Evolutionary conservation across 2,888 invertebrate species (phyloP), one percentile per base, ranked within the genome.

Genomic region (Dryadula phaetusa): DNA sequence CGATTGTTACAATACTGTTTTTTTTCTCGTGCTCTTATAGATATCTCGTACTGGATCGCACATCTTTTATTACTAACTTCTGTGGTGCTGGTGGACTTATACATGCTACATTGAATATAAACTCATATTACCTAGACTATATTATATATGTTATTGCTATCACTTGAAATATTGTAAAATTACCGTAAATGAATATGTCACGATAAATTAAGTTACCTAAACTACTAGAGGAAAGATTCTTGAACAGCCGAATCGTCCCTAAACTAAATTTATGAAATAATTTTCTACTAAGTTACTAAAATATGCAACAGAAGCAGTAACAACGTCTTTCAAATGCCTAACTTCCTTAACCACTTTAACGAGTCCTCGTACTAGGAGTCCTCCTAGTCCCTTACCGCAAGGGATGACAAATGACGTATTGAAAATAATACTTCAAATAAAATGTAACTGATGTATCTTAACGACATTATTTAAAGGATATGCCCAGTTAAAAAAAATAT

Each of bases 301-400:
- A 54, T 14, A 18, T 54, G 34, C 14, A 34, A 37, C 7, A 34
- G 20, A 37, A 54, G 20, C 32, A 20, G 34, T 53, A 18, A 18
- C 32, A 14, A 20, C 20, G 14, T 54, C 54, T 20, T 54, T 37
- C 54, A 54, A 37, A 14, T 34, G 34, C 32, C 34, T 37, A 54
- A 54, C 34, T 37, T 54, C 14, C 25, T 34, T 14, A 54, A 14
- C 34, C 12, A 34, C 5, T 20, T 54, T 34, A 20, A n/a, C 14
- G 37, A 34, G 14, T 12, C 14, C 34, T 37, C 1, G 28, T 28
- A n/a, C n/a, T n/a, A n/a, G n/a, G n/a, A n/a, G n/a, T n/a, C n/a
- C n/a, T n/a, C n/a, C n/a, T 46, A 46, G 34, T 34, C 18, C 53
- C 25, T 34, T 34, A 34, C 54, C 18, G 34, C 53, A 54, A 20